Conservation (phyloP, 2,113 vertebrate genomes). For the Semnornis frantzii region DNA sequence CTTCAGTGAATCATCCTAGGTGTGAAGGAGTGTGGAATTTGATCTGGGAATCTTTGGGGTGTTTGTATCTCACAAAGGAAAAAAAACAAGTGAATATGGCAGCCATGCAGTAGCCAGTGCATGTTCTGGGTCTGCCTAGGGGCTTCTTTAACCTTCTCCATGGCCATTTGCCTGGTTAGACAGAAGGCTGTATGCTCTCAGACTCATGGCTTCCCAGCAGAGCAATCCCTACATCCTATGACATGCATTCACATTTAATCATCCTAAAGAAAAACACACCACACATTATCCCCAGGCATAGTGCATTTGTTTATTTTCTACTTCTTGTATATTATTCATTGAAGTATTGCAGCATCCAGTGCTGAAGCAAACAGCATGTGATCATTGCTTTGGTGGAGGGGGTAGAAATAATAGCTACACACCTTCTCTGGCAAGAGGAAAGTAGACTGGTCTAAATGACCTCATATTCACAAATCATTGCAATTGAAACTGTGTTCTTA, state of each 20-base stretch:
- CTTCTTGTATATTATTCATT: conserved; percentile 34
- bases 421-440: conserved; percentile 15
- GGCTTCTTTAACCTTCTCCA: not conserved
- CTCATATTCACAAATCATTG: conserved; percentile 53
- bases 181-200: not conserved
- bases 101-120: not conserved
- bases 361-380: conserved; percentile 49
- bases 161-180: not conserved
- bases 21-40: not conserved
- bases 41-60: not conserved
- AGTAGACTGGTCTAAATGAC: conserved; percentile 25
- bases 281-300: not conserved
- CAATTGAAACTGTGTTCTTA: not conserved
- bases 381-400: not conserved
- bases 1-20: rapidly evolving
- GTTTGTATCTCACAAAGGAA: not conserved
- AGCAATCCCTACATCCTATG: conserved; percentile 12
- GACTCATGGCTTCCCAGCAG: not conserved
- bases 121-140: not conserved
- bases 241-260: conserved; percentile 53
- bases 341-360: conserved; percentile 24
- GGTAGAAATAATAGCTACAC: conserved; percentile 10
- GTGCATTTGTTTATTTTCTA: conserved; percentile 42
- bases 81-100: not conserved
- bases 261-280: conserved; percentile 40